Conservation (phyloP, 2,797 vertebrate genomes). For the Gallinago nigripennis region DNA sequence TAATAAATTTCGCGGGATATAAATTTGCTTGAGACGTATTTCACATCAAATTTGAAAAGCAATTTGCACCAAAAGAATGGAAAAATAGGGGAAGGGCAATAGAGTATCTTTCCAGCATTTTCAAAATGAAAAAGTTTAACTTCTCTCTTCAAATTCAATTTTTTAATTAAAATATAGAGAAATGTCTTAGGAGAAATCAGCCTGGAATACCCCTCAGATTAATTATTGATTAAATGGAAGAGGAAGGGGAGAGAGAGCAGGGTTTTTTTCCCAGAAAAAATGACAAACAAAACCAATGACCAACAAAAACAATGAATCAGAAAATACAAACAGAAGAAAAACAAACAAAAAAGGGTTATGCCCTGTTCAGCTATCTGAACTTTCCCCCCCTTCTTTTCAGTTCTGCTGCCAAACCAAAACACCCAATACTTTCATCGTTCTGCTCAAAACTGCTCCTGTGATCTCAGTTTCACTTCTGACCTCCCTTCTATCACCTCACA, state of each 20-base stretch:
- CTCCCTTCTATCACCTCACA: neutral
- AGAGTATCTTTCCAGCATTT: neutral
- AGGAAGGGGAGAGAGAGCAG: neutral
- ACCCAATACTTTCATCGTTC: neutral
- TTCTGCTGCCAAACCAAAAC: neutral
- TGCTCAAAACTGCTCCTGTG: neutral
- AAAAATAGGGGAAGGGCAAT: neutral
- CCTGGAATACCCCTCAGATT: neutral
- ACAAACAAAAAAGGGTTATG: neutral
- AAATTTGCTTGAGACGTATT: neutral
- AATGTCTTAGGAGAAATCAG: neutral
- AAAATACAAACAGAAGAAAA: neutral
- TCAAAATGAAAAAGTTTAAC: neutral
- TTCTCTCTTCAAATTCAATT: neutral
- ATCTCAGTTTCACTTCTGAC: neutral
- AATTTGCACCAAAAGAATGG: neutral
- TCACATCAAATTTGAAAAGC: neutral
- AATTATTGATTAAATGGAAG: neutral
- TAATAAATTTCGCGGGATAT: neutral
- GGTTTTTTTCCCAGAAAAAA: neutral
- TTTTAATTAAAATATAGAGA: neutral
- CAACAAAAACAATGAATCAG: neutral
- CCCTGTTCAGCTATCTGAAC: neutral
- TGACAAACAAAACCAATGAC: neutral
- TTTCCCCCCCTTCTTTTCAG: neutral